A percentile compares a stretch with the other conserved stretches of the same genome.
phyloP scores from a whole-genome alignment of 2,113 vertebrate genomes.

The Sporophila hypoxantha region DNA sequence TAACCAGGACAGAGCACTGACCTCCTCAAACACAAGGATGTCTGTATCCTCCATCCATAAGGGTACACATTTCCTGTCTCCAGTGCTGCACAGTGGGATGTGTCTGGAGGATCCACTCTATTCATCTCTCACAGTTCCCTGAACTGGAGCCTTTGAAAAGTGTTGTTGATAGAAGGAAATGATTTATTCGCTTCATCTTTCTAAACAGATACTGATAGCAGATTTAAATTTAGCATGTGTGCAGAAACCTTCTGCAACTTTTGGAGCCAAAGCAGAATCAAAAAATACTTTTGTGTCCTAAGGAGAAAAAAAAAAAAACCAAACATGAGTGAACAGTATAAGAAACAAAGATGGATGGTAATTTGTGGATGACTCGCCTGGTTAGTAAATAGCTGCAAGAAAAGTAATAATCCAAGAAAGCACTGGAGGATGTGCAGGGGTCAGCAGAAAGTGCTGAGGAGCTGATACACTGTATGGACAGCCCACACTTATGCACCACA shows the following conservation, averaged over 20 bases:
- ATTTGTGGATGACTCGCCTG: neutral
- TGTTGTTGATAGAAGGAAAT: neutral
- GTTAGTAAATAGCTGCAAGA: neutral
- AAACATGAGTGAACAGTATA: neutral
- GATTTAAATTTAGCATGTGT: neutral
- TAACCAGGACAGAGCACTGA: neutral
- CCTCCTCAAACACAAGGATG: neutral
- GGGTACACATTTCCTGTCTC: neutral
- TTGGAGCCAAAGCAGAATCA: neutral
- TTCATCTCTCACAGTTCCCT: neutral
- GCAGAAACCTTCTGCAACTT: neutral
- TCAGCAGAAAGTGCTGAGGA: neutral
- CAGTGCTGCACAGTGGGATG: neutral
- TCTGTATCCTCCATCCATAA: neutral
- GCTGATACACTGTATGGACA: accelerated
- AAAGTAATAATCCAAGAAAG: neutral
- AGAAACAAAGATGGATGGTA: neutral
- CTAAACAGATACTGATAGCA: neutral
- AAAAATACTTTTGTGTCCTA: neutral
- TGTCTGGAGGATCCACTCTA: neutral
- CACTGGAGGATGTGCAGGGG: neutral
- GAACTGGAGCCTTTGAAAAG: neutral
- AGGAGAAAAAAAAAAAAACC: neutral
- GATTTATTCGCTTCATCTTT: neutral
- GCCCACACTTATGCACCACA: neutral